These are phyloP conservation scores for Macquaria australasica DNA, from an alignment of 2,113 vertebrate genomes.

Conservation along the genomic window DNA sequence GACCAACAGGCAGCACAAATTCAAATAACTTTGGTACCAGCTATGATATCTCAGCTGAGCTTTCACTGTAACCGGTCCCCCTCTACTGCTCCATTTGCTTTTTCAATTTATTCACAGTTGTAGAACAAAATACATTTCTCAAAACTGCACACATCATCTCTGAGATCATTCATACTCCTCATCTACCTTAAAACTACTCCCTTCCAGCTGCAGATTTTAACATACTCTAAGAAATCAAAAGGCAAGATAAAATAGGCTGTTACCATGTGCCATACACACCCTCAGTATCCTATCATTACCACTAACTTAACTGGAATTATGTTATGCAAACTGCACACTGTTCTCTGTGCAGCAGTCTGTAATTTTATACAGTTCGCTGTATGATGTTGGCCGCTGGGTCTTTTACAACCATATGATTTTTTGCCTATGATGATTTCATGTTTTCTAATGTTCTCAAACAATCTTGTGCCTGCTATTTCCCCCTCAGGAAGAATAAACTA, in stretches of 20 bases:
- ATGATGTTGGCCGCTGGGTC: neutral
- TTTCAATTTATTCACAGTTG: conserved; percentile 18
- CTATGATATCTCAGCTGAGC: conserved; percentile 7
- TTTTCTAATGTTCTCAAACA: neutral
- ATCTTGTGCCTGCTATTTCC: neutral
- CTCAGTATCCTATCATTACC: conserved; percentile 11
- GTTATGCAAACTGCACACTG: neutral
- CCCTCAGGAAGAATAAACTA: neutral
- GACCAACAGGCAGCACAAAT: conserved; percentile 2
- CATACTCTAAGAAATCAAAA: neutral
- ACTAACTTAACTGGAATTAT: neutral
- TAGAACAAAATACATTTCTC: conserved; percentile 19
- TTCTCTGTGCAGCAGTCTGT: neutral
- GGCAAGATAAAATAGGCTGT: neutral
- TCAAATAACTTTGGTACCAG: neutral
- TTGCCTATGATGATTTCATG: neutral
- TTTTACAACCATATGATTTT: neutral
- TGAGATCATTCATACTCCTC: neutral
- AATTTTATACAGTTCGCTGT: neutral
- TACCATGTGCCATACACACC: neutral
- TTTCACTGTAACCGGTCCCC: neutral
- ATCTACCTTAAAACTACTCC: neutral
- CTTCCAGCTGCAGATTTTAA: neutral
- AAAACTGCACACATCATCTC: conserved; percentile 15
- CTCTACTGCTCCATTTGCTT: conserved; percentile 23